Evolutionary conservation across 2,888 invertebrate species (phyloP).

Genomic region (Drosophila macrothrix): DNA sequence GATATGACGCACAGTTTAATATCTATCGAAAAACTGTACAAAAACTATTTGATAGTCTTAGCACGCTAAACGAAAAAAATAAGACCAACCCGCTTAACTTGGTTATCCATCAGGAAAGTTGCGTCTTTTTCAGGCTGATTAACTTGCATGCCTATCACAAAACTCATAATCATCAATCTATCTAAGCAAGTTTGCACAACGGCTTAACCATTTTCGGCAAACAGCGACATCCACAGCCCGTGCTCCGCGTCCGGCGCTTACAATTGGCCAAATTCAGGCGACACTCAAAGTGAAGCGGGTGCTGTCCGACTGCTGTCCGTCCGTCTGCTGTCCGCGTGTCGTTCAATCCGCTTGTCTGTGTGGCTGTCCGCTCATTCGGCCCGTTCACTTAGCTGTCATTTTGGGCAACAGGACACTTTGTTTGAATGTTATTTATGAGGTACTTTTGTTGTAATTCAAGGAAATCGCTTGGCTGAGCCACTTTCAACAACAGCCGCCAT

Average conservation of each 20-base stretch:
- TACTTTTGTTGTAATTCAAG: conserved; percentile 78
- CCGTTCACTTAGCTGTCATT: conserved; percentile 50
- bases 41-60: conserved; percentile 1
- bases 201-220: conserved; percentile 46
- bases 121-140: conserved; percentile 54
- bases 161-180: conserved; percentile 63
- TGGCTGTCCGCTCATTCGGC: not conserved
- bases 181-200: conserved; percentile 46
- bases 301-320: not conserved
- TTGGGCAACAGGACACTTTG: conserved; percentile 70
- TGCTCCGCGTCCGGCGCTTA: conserved; percentile 19
- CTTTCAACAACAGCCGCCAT: conserved; percentile 47
- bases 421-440: conserved; percentile 75
- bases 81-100: conserved; percentile 31
- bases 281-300: conserved; percentile 24
- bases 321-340: not conserved
- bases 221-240: conserved; percentile 12
- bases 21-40: not conserved
- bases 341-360: conserved; percentile 9
- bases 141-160: conserved; percentile 52
- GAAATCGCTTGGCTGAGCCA: conserved; percentile 63
- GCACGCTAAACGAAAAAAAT: not conserved
- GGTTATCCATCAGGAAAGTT: conserved; percentile 45
- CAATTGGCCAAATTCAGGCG: conserved; percentile 42
- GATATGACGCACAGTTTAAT: not conserved